Evolutionary conservation across 2,797 vertebrate genomes (phyloP), one percentile per base, ranked within the genome.

Genomic region (Phoebastria nigripes): DNA sequence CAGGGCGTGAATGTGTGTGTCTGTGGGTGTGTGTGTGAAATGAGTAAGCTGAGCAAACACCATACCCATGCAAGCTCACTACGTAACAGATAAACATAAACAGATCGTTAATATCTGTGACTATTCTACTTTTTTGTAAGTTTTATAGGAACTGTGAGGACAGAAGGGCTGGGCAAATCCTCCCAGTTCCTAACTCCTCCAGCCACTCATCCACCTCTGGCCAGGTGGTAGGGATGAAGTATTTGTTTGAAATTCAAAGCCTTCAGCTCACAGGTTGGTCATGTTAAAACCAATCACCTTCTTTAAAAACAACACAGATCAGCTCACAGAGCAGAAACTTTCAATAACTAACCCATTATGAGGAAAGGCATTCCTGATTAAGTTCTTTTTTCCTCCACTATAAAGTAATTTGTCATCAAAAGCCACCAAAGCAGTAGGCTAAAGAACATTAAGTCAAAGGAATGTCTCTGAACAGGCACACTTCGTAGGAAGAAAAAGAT

Each of bases 11-110:
- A 73, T 56, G 61, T 81, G 52, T 93, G 78, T 62, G 84, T 49
- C 87, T 86, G 81, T 94, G 95, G 96, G 92, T 77, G 96, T 95
- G 94, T 46, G 86, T 44, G 79, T 72, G 82, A 93, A 94, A 81
- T 91, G 84, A 95, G 92, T 96, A 94, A 96, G 93, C 82, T 87
- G 85, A 91, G 87, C 93, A 97, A 96, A 97, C 87, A 91, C 84
- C 82, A 79, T 58, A 66, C n/a, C 76, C 87, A 87, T 65, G 89
- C 84, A 92, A 85, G 82, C 85, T 95, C 87, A 42, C 87, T 3
- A 76, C 44, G 89, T 69, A 92, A 59, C 89, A 81, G 55, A 51
- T 15, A 66, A 82, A 95, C 0, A 1, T 66, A 96, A 97, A 93
- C 15, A 76, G 52, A 74, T 65, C 2, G 0, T 77, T 63, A 76